These are phyloP conservation scores for Agrochola lychnidis DNA, from an alignment of 2,888 invertebrate species.

Conservation along the genomic window DNA sequence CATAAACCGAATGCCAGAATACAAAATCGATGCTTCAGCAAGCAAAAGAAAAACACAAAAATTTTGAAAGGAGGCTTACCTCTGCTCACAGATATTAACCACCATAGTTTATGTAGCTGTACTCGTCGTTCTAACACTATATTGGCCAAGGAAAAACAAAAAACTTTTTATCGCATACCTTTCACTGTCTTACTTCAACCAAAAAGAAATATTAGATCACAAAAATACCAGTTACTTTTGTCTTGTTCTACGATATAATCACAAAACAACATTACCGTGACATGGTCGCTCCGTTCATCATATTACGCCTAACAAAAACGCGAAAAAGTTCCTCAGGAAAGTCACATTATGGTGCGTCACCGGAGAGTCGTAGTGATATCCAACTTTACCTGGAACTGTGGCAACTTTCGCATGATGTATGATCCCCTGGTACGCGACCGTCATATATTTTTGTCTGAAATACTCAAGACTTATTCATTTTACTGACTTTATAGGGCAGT, in stretches of 20 bases:
- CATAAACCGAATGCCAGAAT: background rate
- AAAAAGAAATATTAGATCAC: slow-evolving; percentile 52
- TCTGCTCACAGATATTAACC: background rate
- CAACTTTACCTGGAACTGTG: slow-evolving; percentile 71
- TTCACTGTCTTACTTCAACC: slow-evolving; percentile 26
- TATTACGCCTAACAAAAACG: slow-evolving; percentile 62
- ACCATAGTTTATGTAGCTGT: background rate
- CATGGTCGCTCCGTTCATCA: slow-evolving; percentile 54
- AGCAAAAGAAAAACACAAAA: background rate
- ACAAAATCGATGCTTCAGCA: background rate
- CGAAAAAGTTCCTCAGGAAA: slow-evolving; percentile 66
- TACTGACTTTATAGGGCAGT: slow-evolving; percentile 58
- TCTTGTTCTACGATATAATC: slow-evolving; percentile 55
- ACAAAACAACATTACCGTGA: slow-evolving; percentile 59
- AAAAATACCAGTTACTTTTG: slow-evolving; percentile 42
- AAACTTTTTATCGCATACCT: slow-evolving; percentile 10
- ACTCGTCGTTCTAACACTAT: no score
- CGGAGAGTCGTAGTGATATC: slow-evolving; percentile 72
- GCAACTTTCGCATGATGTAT: slow-evolving; percentile 72
- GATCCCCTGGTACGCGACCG: slow-evolving; percentile 67
- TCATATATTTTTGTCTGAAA: slow-evolving; percentile 63
- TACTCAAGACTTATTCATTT: slow-evolving; percentile 58
- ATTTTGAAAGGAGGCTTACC: background rate
- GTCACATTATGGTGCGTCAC: slow-evolving; percentile 71
- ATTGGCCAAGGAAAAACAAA: background rate